Conservation (phyloP, 2,113 vertebrate species). For the Coracopsis vasa region DNA sequence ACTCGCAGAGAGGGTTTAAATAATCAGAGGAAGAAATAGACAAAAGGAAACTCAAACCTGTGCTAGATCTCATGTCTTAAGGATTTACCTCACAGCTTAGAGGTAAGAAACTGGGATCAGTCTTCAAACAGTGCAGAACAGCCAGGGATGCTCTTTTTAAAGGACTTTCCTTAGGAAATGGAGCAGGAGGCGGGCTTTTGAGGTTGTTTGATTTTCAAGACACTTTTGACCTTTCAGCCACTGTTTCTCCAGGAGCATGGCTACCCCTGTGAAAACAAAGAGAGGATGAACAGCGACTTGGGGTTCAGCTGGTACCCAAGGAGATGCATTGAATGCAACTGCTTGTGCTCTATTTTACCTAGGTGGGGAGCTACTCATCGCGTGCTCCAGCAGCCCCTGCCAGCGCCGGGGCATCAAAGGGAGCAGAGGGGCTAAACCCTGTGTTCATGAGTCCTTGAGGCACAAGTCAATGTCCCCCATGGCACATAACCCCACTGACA, state of each 20-base stretch:
- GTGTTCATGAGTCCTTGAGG: not conserved
- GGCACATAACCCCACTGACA: not conserved
- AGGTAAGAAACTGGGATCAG: not conserved
- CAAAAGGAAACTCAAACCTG: not conserved
- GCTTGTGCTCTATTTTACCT: not conserved
- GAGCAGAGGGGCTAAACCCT: not conserved
- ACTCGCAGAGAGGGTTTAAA: slow-evolving; percentile 80
- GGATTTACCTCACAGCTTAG: slow-evolving; percentile 70
- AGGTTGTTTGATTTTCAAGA: not conserved
- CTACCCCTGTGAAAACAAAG: not conserved
- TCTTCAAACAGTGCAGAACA: not conserved
- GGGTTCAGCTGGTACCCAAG: rapidly evolving
- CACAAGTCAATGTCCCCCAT: rapidly evolving
- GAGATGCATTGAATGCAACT: not conserved
- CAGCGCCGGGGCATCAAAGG: rapidly evolving
- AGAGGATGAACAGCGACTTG: not conserved
- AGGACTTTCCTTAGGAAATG: not conserved
- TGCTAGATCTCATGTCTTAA: slow-evolving; percentile 70
- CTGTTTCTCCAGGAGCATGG: not conserved
- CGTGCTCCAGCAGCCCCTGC: not conserved
- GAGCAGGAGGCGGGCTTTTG: not conserved
- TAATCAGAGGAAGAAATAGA: slow-evolving; percentile 76
- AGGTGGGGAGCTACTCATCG: not conserved
- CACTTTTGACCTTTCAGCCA: not conserved
- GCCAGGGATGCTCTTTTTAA: not conserved